Percentiles rank a stretch among this genome's conserved stretches.
Evolutionary conservation across 2,113 vertebrate genomes (phyloP).

Genomic region (Propithecus coquereli): DNA sequence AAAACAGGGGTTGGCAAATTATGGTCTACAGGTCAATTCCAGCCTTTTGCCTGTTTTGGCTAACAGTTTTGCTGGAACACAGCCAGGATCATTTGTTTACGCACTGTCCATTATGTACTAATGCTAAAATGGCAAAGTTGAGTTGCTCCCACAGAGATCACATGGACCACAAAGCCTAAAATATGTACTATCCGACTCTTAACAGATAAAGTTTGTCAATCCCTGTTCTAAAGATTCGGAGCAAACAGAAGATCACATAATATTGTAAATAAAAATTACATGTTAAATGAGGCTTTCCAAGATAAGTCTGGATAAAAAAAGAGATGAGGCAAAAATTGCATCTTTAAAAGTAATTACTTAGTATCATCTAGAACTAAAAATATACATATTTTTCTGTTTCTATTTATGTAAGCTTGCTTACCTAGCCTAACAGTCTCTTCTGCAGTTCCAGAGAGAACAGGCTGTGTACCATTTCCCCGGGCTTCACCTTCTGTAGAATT

Average conservation of each 20-base stretch:
- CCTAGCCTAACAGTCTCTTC: constrained; percentile 87
- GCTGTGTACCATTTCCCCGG: constrained; percentile 80
- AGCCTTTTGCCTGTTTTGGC: not conserved
- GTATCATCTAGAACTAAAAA: not conserved
- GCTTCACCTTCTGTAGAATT: constrained; percentile 84
- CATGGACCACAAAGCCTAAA: not conserved
- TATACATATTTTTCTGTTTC: rapidly evolving
- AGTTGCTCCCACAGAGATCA: too few relatives aligned
- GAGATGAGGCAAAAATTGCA: not conserved
- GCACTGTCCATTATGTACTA: rapidly evolving
- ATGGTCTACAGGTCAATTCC: too few relatives aligned
- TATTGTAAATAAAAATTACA: not conserved
- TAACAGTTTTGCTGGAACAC: not conserved
- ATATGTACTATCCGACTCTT: not conserved
- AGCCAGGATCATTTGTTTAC: not conserved
- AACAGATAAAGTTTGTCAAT: not conserved
- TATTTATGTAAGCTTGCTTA: constrained; percentile 69
- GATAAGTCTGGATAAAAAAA: not conserved
- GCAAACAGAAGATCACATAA: not conserved
- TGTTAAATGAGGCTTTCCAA: not conserved
- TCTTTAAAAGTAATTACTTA: not conserved
- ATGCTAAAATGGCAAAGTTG: rapidly evolving
- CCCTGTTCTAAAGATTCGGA: not conserved
- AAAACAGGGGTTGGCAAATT: not conserved
- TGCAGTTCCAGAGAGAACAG: constrained; percentile 82